Percentiles rank a stretch among this genome's conserved stretches.
These are phyloP conservation scores for Nansenia antarctica DNA, from an alignment of 2,113 vertebrate genomes.

Conservation along the genomic window DNA sequence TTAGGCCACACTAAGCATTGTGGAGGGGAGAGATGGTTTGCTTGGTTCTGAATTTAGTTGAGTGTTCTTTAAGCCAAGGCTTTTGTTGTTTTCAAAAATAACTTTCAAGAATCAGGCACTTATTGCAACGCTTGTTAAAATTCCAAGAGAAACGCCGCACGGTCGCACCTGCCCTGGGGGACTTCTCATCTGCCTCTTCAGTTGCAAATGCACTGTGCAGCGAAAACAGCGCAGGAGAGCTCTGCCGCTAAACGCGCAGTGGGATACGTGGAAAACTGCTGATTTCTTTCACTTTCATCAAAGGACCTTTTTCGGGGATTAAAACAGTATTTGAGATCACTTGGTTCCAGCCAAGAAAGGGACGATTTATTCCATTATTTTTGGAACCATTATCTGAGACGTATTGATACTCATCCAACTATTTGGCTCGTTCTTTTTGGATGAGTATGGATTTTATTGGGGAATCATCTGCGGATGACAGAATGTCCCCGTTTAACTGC, in stretches of 20 bases:
- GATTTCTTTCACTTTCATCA: conserved; percentile 28
- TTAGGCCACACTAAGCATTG: not conserved
- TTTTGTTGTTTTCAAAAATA: not conserved
- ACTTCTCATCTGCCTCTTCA: conserved; percentile 34
- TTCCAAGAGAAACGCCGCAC: conserved; percentile 46
- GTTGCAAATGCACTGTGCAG: conserved; percentile 18
- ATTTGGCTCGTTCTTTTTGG: conserved; percentile 13
- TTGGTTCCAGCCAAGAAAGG: not conserved
- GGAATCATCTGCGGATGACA: conserved; percentile 25
- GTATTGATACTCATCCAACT: not conserved
- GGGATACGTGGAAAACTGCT: conserved; percentile 38
- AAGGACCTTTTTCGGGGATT: conserved; percentile 32
- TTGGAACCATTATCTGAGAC: not conserved
- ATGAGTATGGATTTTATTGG: conserved; percentile 34
- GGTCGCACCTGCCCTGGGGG: conserved; percentile 68
- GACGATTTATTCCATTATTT: not conserved
- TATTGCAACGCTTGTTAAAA: conserved; percentile 3
- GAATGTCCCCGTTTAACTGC: conserved; percentile 56
- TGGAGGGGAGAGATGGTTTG: conserved; percentile 28
- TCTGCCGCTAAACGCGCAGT: conserved; percentile 46
- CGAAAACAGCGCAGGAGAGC: conserved; percentile 39
- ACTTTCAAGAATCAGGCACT: not conserved
- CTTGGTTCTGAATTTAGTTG: not conserved
- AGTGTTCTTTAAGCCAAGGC: not conserved
- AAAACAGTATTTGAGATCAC: not conserved